A percentile compares a stretch with the other conserved stretches of the same genome.
Evolutionary conservation across 64 coral and sea anemone genomes (phyloP).

Genomic region (Pocillopora verrucosa): DNA sequence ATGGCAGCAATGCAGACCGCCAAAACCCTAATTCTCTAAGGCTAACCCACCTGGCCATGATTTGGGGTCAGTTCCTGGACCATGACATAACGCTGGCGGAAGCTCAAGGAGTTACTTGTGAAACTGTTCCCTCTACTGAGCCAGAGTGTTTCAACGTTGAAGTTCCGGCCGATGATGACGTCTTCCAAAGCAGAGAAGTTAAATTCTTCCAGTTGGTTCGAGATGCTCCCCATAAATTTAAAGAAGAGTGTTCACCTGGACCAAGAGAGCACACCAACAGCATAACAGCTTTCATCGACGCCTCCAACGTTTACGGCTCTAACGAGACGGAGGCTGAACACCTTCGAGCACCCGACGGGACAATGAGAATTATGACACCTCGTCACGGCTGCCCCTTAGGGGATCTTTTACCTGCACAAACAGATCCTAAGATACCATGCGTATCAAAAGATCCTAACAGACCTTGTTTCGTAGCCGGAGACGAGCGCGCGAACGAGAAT

Average conservation of each 20-base stretch:
- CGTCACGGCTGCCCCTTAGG: not conserved
- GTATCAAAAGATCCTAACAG: not conserved
- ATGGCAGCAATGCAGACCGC: conserved; percentile 5
- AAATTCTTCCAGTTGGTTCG: conserved; percentile 44
- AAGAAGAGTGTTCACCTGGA: not conserved
- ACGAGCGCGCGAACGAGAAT: conserved; percentile 46
- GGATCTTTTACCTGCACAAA: conserved; percentile 17
- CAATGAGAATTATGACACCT: not conserved
- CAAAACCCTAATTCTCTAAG: not conserved
- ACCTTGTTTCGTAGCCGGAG: conserved; percentile 54
- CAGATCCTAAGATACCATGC: not conserved
- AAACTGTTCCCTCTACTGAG: not conserved
- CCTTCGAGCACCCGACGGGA: conserved; percentile 19
- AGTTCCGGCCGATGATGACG: conserved; percentile 23
- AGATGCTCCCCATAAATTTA: not conserved
- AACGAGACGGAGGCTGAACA: not conserved
- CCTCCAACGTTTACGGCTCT: conserved; percentile 51
- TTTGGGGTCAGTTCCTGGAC: conserved; percentile 49
- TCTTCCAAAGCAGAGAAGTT: not conserved
- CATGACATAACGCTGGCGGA: conserved; percentile 48
- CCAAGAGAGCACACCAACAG: conserved; percentile 45
- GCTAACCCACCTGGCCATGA: conserved; percentile 40
- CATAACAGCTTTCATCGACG: conserved; percentile 59
- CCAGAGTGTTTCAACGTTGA: conserved; percentile 64
- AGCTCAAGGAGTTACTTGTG: conserved; percentile 4